phyloP scores from a whole-genome alignment of 2,113 vertebrate species.

The Microcebus ravelobensis region DNA sequence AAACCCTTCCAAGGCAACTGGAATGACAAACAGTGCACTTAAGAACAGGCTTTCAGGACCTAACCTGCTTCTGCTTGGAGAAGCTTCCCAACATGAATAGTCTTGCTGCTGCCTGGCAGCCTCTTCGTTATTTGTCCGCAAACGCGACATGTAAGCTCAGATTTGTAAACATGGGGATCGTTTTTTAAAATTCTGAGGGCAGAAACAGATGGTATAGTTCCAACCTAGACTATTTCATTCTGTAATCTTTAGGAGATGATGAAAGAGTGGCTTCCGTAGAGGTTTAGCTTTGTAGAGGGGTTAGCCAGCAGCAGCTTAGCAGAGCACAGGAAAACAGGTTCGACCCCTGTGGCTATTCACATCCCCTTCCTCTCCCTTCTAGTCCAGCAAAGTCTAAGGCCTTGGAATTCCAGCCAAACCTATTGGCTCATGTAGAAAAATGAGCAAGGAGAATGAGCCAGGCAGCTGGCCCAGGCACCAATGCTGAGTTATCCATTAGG shows the following conservation, averaged over 20 bases:
- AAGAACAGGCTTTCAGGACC: background rate
- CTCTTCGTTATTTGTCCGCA: background rate
- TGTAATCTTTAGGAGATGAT: background rate
- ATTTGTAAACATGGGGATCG: background rate
- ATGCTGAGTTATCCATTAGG: fast-evolving
- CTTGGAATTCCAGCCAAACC: background rate
- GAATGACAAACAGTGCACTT: background rate
- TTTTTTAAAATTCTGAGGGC: slow-evolving; percentile 10
- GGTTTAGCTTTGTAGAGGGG: fast-evolving
- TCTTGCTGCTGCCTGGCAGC: slow-evolving; percentile 37
- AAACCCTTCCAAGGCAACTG: slow-evolving; percentile 20
- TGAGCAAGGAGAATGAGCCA: background rate
- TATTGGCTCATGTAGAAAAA: background rate
- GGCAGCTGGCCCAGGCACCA: background rate
- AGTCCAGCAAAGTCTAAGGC: background rate
- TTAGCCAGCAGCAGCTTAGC: background rate
- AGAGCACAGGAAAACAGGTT: background rate
- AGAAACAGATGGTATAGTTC: background rate
- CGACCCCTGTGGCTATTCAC: background rate
- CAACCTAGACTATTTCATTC: background rate
- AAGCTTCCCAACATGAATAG: slow-evolving; percentile 12
- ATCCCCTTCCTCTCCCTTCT: slow-evolving; percentile 1
- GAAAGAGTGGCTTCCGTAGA: background rate
- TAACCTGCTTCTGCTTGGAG: background rate
- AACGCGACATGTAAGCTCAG: background rate